A percentile compares a stretch with the other conserved stretches of the same genome.
Conservation (phyloP, 2,113 vertebrate species). For the Gnathonemus echidnorhynchus region DNA sequence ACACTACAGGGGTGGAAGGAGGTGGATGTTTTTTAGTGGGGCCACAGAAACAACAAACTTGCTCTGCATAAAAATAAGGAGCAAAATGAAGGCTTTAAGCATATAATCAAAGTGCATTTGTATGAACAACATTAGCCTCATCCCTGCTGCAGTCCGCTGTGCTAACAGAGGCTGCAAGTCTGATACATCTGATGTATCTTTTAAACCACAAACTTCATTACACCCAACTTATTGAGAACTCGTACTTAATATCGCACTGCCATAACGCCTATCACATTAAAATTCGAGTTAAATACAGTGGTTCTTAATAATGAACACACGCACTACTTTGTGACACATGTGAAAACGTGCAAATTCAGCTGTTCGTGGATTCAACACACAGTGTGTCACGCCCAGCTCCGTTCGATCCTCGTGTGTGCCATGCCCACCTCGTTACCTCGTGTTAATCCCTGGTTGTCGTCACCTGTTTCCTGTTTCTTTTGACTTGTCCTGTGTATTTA, state of each 20-base stretch:
- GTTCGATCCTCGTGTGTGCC: too few species aligned
- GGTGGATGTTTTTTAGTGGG: not conserved
- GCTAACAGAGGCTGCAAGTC: not conserved
- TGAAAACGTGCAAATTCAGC: not conserved
- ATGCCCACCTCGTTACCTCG: too few species aligned
- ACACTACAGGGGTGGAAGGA: not conserved
- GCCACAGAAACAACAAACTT: not conserved
- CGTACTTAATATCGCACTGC: not conserved
- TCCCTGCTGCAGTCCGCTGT: not conserved
- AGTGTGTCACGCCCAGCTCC: not conserved
- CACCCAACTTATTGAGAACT: not conserved
- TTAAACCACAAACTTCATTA: not conserved
- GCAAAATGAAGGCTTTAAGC: not conserved
- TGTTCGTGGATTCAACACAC: not conserved
- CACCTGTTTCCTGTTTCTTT: too few species aligned
- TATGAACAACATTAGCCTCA: not conserved
- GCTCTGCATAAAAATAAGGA: not conserved
- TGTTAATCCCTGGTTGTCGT: too few species aligned
- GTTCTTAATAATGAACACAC: not conserved
- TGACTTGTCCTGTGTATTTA: too few species aligned
- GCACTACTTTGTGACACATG: not conserved
- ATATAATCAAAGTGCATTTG: not conserved
- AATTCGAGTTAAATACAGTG: not conserved
- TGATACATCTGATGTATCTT: not conserved
- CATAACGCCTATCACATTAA: not conserved